phyloP scores from a whole-genome alignment of 2,113 vertebrate species.

The Elachura formosa region DNA sequence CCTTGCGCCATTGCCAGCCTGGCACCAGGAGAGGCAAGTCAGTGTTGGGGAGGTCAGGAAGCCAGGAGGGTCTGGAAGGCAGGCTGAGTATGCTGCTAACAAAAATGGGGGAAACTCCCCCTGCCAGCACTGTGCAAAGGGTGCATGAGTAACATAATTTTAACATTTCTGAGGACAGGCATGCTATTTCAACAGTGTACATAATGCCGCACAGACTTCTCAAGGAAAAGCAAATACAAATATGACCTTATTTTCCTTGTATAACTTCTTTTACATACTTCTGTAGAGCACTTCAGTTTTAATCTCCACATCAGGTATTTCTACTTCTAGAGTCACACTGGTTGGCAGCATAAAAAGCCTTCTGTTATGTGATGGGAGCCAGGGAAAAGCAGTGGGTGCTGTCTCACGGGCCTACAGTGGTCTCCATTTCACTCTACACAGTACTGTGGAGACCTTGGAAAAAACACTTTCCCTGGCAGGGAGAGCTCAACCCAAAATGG shows the following conservation, averaged over 20 bases:
- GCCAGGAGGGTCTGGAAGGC: not conserved
- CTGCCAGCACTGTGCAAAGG: not conserved
- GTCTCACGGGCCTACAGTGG: no score
- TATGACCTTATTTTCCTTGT: not conserved
- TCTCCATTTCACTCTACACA: not conserved
- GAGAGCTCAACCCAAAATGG: not conserved
- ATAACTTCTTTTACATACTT: not conserved
- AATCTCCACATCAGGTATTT: not conserved
- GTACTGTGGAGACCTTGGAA: not conserved
- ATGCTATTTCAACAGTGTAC: not conserved
- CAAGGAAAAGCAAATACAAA: not conserved
- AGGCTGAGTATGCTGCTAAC: not conserved
- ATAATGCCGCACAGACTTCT: not conserved
- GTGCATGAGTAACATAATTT: not conserved
- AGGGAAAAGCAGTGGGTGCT: not conserved
- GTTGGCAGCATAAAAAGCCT: not conserved
- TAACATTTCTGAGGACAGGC: not conserved
- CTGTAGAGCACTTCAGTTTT: not conserved
- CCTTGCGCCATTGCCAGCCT: not conserved
- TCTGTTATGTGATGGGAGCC: not conserved
- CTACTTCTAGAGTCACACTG: not conserved
- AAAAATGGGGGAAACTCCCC: not conserved
- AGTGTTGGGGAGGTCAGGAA: not conserved
- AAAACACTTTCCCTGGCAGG: not conserved
- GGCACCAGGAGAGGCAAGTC: not conserved